Evolutionary conservation across 2,888 invertebrate genomes (phyloP), one percentile per base, ranked within the genome.

Genomic region (Brenthis hecate): DNA sequence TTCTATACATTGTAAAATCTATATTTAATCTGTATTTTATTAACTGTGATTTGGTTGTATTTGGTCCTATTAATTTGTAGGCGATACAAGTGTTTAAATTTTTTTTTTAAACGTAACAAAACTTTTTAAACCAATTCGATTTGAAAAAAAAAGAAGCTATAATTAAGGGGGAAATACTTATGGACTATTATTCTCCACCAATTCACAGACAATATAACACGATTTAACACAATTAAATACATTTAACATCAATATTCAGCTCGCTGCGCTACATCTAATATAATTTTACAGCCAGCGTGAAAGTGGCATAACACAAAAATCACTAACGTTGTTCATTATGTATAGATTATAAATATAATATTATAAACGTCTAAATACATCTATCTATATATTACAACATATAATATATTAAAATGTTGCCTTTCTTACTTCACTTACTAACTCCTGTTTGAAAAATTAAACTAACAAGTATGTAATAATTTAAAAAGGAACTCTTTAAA

Each of bases 151-250:
- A 23, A n/a, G n/a, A 23, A n/a, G 4, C 11, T n/a, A 50, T 28
- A 50, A 28, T 60, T 48, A 60, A 60, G 50, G 28, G 28, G 60
- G 50, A 60, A 60, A 50, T 60, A 60, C 50, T 32, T 60, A 60
- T 28, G 48, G 2, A 50, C 60, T 60, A 60, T 50, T 23, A 28
- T 28, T 50, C 23, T 2, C 16, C 50, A 50, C 28, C 28, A 13
- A 60, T 13, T 50, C 60, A 60, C 60, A 60, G 60, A 32, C 32
- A 60, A 60, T n/a, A 28, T 13, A 32, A 60, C 14, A 60, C 4
- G 23, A 28, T n/a, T 50, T 28, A 48, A 60, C n/a, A 60, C 28
- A 60, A 28, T 50, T 32, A 60, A 8, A 50, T 43, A 43, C 11
- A 43, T 43, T 43, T 43, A 43, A 43, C 36, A 43, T 43, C 11